Evolutionary conservation across 2,113 vertebrate species (phyloP), one percentile per base, ranked within the genome.

Genomic region (Parotia lawesii): DNA sequence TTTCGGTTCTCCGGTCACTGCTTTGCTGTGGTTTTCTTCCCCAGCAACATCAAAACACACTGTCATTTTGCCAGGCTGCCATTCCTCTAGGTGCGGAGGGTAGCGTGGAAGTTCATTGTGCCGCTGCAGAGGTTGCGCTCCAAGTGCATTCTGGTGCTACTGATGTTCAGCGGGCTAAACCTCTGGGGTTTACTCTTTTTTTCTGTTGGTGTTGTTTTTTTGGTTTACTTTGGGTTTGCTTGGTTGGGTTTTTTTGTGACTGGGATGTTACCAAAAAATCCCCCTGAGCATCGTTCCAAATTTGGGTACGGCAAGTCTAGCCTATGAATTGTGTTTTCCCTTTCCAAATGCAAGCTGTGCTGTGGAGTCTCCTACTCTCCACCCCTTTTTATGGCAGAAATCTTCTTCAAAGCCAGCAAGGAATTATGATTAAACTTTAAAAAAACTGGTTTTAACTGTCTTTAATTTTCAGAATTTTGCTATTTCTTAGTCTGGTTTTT

Each of bases 1-100:
- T 97, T 95, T 97, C 95, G 74, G 93, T 94, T 96, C 94, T 95
- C 89, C 15, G 87, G 93, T 96, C 93, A 82, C 65, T 93, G 85
- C 85, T 79, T 78, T 90, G 78, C 91, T 91, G 84, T 29, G 66
- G 71, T 93, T 95, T 91, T 89, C 72, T 92, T 88, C 94, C 89
- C 73, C 51, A 67, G 85, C 84, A 85, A 90, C 70, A 77, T 47
- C 54, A 48, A 37, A 61, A 84, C 31, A 72, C 50, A 4, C 61
- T 57, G 85, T 89, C 31, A 3, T 66, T 87, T 48, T 58, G 57
- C 66, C 78, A 62, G 56, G 73, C 90, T 94, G 74, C 57, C 45
- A 5, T 58, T 86, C 45, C 45, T 48, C 81, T 60, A 14, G 66
- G 40, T 31, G 35, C 23, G 0, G 16, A 18, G 62, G 2, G 37